Evolutionary conservation across 2,797 vertebrate genomes (phyloP), one percentile per base, ranked within the genome.

Genomic region (Allenopithecus nigroviridis): DNA sequence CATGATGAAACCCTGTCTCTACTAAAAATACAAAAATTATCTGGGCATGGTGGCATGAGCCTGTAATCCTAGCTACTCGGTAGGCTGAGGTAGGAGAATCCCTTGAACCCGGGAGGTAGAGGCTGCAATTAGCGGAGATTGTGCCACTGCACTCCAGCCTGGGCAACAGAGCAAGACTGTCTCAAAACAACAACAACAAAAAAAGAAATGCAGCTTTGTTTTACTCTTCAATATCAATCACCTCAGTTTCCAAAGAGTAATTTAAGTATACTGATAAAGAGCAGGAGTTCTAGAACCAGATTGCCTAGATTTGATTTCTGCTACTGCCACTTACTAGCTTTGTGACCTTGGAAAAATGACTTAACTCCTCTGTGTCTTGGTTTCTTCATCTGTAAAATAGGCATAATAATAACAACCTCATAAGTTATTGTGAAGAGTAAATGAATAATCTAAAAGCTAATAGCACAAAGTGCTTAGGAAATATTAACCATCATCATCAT

Each of bases 321-420:
- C 81, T 95, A 21, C 95, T 95, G 93, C 78, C 48, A 86, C 87
- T 97, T 98, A 85, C 61, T 95, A 95, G 68, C 84, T 95, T 5
- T 81, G 57, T 92, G 79, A 96, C 90, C 68, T 92, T 46, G 30
- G 24, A 64, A 57, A 83, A 33, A 79, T 91, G 89, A 81, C 19
- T 92, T 74, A 80, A 76, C 50, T 85, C 74, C 59, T 94, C 57
- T 76, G 41, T 97, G 72, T 88, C 84, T 97, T 70, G 36, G 84
- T 95, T 94, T 97, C 91, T 95, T 96, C 92, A 95, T 97, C 91
- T 98, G 92, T 97, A 97, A 97, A 97, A 97, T 97, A 96, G 74
- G 61, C 96, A 72, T 81, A 84, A 80, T 43, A 68, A 36, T 64
- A 87, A 72, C 84, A 30, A 13, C 70, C 33, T 78, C 24, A 9